Conservation (phyloP, 2,113 vertebrate genomes). For the Leptosomus discolor region DNA sequence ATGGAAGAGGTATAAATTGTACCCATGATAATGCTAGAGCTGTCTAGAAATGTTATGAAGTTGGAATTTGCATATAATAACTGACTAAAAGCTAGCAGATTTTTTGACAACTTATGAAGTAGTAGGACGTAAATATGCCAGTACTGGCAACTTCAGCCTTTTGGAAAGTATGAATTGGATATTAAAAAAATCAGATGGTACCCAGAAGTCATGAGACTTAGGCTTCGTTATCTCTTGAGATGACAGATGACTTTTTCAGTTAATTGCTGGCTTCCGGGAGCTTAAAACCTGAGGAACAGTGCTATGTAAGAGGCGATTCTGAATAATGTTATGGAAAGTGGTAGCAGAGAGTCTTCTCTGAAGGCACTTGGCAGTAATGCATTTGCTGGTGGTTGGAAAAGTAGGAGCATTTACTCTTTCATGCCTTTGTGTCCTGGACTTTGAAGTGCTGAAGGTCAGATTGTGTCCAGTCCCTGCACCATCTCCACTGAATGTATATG, state of each 20-base stretch:
- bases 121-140: neutral
- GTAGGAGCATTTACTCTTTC: neutral
- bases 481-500: rapidly evolving
- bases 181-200: neutral
- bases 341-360: neutral
- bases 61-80: neutral
- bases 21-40: neutral
- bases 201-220: neutral
- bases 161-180: neutral
- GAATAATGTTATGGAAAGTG: neutral
- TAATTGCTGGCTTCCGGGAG: neutral
- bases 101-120: neutral
- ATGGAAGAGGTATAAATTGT: neutral
- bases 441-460: neutral
- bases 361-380: neutral
- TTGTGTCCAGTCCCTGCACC: neutral
- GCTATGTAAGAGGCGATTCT: neutral
- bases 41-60: neutral
- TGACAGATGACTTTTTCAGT: neutral
- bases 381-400: neutral
- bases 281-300: neutral
- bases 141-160: neutral
- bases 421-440: neutral
- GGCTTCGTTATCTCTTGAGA: neutral
- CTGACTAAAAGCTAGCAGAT: neutral